These are phyloP conservation scores for Scytalopus superciliaris DNA, from an alignment of 2,113 vertebrate species.

Conservation along the genomic window DNA sequence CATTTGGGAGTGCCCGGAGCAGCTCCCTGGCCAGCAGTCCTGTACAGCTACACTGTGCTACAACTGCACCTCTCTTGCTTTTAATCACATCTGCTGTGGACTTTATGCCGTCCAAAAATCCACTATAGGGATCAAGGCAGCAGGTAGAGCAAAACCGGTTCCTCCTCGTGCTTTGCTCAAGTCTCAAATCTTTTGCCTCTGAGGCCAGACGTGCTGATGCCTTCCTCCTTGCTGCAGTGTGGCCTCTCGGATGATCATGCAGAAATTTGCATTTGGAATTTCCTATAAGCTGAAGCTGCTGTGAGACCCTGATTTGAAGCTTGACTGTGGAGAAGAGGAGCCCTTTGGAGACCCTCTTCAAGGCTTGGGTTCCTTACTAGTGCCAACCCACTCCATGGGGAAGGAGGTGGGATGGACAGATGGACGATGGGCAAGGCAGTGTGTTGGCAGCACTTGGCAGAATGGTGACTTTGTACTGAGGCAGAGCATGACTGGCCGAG, in stretches of 20 bases:
- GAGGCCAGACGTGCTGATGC: fast-evolving
- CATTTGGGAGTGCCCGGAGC: fast-evolving
- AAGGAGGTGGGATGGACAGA: neutral
- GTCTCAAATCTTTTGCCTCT: neutral
- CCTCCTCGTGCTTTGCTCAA: neutral
- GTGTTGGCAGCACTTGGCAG: neutral
- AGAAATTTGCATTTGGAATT: neutral
- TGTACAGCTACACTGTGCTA: neutral
- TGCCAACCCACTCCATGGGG: fast-evolving
- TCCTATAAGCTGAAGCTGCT: neutral
- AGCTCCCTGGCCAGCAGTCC: neutral
- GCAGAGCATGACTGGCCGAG: neutral
- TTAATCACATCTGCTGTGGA: neutral
- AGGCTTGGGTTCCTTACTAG: neutral
- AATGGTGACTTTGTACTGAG: neutral
- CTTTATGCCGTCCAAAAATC: neutral
- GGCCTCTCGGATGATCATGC: fast-evolving
- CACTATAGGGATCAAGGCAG: fast-evolving
- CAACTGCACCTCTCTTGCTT: neutral
- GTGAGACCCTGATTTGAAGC: neutral
- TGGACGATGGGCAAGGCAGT: fast-evolving
- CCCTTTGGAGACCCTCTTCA: neutral
- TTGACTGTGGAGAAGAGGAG: neutral
- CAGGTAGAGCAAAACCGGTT: neutral
- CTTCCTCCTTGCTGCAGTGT: fast-evolving